Evolutionary conservation across 2,797 vertebrate genomes (phyloP), one percentile per base, ranked within the genome.

Genomic region (Hypotaenidia okinawae): DNA sequence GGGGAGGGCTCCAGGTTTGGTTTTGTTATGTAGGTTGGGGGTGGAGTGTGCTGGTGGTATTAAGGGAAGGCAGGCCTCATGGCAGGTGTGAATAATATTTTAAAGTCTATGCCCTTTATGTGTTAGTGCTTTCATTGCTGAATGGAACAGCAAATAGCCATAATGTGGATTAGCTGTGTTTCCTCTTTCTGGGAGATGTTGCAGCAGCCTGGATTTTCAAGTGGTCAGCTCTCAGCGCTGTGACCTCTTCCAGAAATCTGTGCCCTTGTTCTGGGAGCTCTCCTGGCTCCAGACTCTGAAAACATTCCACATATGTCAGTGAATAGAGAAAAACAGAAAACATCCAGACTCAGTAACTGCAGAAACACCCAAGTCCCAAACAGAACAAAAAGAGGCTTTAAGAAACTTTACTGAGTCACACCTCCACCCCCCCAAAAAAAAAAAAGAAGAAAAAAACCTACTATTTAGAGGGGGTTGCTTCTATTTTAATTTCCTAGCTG

Each of bases 391-490:
- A 49, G 2, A 5, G 27, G 2, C 13, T 84, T 90, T 75, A 51
- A 23, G 39, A 30, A 63, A 7, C 37, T 15, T 72, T 55, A 61
- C 12, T 49, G 87, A 75, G 18, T 13, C 4, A 58, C 17, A 5
- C 45, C 45, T 47, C 8, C 16, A 10, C 5, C 21, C 4, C 15
- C 9, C 1, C 13, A 24, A 27, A 52, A 27, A 52, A 52, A 52
- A 9, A 27, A 51, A 51, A 24, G 25, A 25, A 1, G 3, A 6
- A 37, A 4, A 33, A 54, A 32, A 32, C 11, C 1, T 1, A 32
- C 11, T 41, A 18, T 45, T 75, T 47, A 21, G 0, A 28, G 1
- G 5, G 25, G 39, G 79, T 74, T 39, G 0, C 49, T 93, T 94
- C 59, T 81, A 3, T 15, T 75, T 87, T 58, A 1, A 11, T 68